Evolutionary conservation across 1,140 invertebrate species (phyloP), one percentile per base, ranked within the genome.

Genomic region (Lepidurus couesii): DNA sequence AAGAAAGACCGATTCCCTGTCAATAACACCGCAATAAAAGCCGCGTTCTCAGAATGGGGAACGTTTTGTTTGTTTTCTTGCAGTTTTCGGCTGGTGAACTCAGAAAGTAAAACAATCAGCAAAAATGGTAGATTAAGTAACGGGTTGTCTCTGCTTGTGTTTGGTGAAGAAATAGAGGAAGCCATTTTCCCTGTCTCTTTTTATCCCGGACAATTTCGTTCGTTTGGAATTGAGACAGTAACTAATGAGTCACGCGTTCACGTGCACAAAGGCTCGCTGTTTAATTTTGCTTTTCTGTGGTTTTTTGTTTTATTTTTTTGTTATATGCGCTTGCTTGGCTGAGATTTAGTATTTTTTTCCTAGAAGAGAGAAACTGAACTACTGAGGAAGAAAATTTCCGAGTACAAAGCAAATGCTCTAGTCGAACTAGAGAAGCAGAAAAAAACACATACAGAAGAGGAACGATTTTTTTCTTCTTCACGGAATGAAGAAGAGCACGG

Each of bases 81-180:
- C 4, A 34, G 34, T 34, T 34, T 65, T 65, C 21, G 53, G 53
- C 47, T 13, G 47, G 47, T 65, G 53, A 65, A n/a, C n/a, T 13
- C 21, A 34, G 34, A n/a, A 65, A 65, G 53, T 16, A n/a, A 65
- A 65, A 65, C 53, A 21, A 65, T 65, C 6, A 65, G 53, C 34
- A 65, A 65, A 65, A 65, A 65, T 65, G 53, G 53, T 65, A 13
- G 53, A 65, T 65, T n/a, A 65, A 65, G 53, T 65, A 65, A 65
- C 53, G 53, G 21, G 53, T 21, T 65, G 5, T 65, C 16, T 13
- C 1, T 13, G 53, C 4, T 47, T 11, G n/a, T 34, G 34, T 34
- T 1, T 34, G 34, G 3, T 34, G 34, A 34, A 4, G 34, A 34
- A 34, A 4, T 3, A 34, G n/a, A 65, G n/a, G 13, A 65, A 65